Evolutionary conservation across 2,797 vertebrate species (phyloP), one percentile per base, ranked within the genome.

Genomic region (Leucoraja ocellata): DNA sequence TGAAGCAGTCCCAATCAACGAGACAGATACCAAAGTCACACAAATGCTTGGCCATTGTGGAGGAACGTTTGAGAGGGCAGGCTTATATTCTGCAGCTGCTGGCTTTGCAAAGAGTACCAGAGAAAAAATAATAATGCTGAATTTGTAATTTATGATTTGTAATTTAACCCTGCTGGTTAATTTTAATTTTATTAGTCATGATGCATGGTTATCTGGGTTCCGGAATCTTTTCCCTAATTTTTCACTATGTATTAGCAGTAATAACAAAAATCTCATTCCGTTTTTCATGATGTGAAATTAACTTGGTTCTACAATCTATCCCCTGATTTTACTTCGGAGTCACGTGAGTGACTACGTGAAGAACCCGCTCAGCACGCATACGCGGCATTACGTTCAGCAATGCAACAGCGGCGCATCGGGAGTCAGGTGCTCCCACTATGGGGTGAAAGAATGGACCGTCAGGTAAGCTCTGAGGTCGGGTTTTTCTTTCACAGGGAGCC

Each of bases 171-270:
- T 54, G 71, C 68, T 23, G 18, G 90, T 91, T 91, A 91, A 28
- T 91, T 91, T 74, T 21, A 54, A 73, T 91, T 68, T 13, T 68
- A 74, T 74, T 91, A 91, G 74, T 74, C 90, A 91, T 91, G 23
- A 28, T 74, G 68, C 90, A 91, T 36, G 21, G 14, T 54, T 46
- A 91, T 73, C 68, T 73, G 6, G 36, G 32, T 91, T 73, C 23
- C 21, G 36, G 4, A 65, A 23, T 23, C 11, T 39, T 74, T 73
- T 6, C 14, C 65, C n/a, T 13, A 9, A 23, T 74, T 16, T 46
- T 91, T 74, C 65, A 54, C 73, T 68, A 74, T 74, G 4, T 54
- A 54, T 54, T 54, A 54, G 46, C 46, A 54, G 46, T 54, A 54
- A 54, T 54, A 54, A 54, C 46, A 54, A 54, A 54, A 54, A 54